Evolutionary conservation across 1,140 invertebrate genomes (phyloP).

Genomic region (Ceratosolen fusciceps): DNA sequence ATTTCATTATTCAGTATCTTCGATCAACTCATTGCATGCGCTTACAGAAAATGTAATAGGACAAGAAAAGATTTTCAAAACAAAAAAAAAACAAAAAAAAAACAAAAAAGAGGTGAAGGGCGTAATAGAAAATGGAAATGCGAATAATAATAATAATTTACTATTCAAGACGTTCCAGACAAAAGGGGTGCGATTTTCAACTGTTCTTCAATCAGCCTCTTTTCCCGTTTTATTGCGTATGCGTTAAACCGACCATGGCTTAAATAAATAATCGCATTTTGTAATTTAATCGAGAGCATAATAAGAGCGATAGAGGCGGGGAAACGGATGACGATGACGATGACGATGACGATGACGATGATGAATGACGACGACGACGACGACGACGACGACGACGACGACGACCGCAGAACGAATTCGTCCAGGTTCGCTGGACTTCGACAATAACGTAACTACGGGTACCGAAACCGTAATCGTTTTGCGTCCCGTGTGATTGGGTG

Average conservation of each 20-base stretch:
- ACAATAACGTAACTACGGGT: background rate
- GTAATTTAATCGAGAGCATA: too few species aligned
- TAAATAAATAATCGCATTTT: background rate
- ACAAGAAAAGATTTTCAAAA: too few species aligned
- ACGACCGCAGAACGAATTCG: background rate
- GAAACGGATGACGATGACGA: background rate
- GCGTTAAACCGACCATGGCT: background rate
- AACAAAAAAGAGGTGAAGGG: background rate
- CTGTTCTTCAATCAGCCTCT: constrained; percentile 52
- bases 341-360: background rate
- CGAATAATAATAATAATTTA: too few species aligned
- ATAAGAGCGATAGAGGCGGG: too few species aligned
- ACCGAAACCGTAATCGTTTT: background rate
- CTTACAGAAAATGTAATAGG: too few species aligned
- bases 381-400: background rate
- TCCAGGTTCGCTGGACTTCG: background rate
- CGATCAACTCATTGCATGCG: too few species aligned
- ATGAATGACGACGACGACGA: background rate
- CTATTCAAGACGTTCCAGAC: constrained; percentile 43
- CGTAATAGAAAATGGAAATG: background rate
- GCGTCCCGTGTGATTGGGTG: too few species aligned
- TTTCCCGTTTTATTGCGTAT: constrained; percentile 11
- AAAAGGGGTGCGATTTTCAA: constrained; percentile 58
- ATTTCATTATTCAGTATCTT: too few species aligned
- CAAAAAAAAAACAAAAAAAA: too few species aligned